Base-by-base conservation (phyloP, 2,888 invertebrate genomes). In the Adineta ricciae region DNA sequence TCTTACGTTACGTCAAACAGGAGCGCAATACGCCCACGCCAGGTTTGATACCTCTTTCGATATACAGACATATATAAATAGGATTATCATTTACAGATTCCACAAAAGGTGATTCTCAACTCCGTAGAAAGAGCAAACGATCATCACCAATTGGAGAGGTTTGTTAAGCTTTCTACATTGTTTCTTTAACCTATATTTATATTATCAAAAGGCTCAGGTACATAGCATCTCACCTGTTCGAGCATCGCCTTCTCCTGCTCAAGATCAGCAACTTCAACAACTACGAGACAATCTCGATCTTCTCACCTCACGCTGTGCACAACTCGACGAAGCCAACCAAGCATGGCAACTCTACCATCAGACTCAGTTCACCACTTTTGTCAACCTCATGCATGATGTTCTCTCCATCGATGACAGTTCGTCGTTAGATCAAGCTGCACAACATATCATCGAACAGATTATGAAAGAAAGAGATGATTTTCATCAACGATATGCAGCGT, bases 51-150 rank as follows among this genome's bases (percentile, higher is more conserved):
- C 11, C 11, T n/a, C 2, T 8, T n/a, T n/a, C 54, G 11, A n/a
- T n/a, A n/a, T n/a, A n/a, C n/a, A n/a, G n/a, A n/a, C n/a, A n/a
- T n/a, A n/a, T n/a, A n/a, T n/a, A n/a, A n/a, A n/a, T n/a, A n/a
- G n/a, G n/a, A n/a, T n/a, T n/a, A n/a, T n/a, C n/a, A n/a, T n/a
- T n/a, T 5, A 5, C 27, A 56, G 54, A n/a, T n/a, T 56, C n/a
- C 0, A 3, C n/a, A 56, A n/a, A 8, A 56, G 2, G 9, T 5
- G 54, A 11, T n/a, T 7, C 54, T n/a, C n/a, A n/a, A 5, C 21
- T 21, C 2, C 5, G 2, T 11, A n/a, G 8, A 1, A n/a, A 27
- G 8, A 7, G 27, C 0, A 56, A 1, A 3, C 1, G 0, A 11
- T 1, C n/a, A 3, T 0, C 54, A 8, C 54, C 54, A n/a, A 8